Percentiles rank a stretch among this genome's conserved stretches.
Evolutionary conservation across 2,113 vertebrate species (phyloP).

Genomic region (Carassius auratus): DNA sequence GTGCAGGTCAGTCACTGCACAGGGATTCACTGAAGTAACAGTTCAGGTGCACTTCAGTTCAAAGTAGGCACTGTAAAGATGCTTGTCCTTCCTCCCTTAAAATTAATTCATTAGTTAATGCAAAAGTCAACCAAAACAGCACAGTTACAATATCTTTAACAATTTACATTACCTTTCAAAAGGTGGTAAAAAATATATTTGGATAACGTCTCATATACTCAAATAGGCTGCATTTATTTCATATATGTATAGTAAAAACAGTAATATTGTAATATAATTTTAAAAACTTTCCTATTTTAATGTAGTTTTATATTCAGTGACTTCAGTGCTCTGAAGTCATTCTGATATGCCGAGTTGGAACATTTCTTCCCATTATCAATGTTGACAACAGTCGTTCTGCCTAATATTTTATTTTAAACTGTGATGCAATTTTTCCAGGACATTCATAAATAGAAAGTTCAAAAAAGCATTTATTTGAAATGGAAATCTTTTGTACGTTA

Average conservation of each 20-base stretch:
- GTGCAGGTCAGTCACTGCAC: background rate
- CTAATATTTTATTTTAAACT: background rate
- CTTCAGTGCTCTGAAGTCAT: too few relatives aligned
- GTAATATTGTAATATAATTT: background rate
- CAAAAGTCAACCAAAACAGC: too few relatives aligned
- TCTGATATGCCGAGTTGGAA: too few relatives aligned
- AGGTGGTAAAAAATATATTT: too few relatives aligned
- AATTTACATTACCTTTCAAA: background rate
- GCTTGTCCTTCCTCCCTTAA: background rate
- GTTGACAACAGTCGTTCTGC: background rate
- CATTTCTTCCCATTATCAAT: too few relatives aligned
- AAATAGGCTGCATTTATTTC: background rate
- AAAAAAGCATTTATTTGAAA: background rate
- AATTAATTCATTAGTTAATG: background rate
- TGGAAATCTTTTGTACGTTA: background rate
- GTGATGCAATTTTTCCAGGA: background rate
- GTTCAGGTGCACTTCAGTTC: background rate
- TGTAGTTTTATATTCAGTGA: background rate
- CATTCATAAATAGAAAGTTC: background rate
- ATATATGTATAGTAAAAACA: background rate
- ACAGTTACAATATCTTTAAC: background rate
- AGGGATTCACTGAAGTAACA: background rate
- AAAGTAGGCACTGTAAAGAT: too few relatives aligned
- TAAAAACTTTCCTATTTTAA: background rate
- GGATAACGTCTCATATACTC: background rate